Evolutionary conservation across 2,113 vertebrate species (phyloP).

Genomic region (Arizona elegans): DNA sequence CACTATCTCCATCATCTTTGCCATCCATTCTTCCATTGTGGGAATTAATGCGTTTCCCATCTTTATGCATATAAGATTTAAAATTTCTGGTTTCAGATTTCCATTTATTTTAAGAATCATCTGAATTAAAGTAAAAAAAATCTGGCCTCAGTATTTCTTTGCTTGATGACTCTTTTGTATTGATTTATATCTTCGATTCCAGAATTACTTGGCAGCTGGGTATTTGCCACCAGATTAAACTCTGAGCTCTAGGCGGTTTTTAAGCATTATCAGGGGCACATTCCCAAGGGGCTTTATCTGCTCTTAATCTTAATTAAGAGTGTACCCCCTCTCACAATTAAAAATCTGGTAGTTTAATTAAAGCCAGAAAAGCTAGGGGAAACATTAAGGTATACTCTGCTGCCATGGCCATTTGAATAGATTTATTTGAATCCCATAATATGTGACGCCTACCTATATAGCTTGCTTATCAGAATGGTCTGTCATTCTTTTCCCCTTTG

Average conservation of each 20-base stretch:
- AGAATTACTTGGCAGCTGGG: neutral
- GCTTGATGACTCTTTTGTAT: neutral
- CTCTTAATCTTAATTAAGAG: neutral
- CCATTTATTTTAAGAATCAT: too few relatives aligned
- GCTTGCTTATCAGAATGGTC: neutral
- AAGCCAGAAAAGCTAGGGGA: neutral
- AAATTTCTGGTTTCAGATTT: too few relatives aligned
- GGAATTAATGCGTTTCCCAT: too few relatives aligned
- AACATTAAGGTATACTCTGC: neutral
- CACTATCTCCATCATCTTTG: too few relatives aligned
- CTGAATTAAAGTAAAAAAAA: too few relatives aligned
- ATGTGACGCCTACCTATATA: neutral
- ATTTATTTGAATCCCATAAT: neutral
- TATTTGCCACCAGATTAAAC: neutral
- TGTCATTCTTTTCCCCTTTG: neutral
- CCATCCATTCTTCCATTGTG: too few relatives aligned
- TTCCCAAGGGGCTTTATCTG: neutral
- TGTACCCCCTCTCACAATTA: neutral
- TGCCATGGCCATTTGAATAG: neutral
- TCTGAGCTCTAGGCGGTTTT: neutral
- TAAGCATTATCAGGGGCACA: neutral
- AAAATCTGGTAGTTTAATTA: neutral
- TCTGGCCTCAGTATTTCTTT: too few relatives aligned
- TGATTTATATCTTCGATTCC: neutral
- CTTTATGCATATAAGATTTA: too few relatives aligned